These are phyloP conservation scores for Xylota sylvarum DNA, from an alignment of 2,888 invertebrate species.

Conservation along the genomic window DNA sequence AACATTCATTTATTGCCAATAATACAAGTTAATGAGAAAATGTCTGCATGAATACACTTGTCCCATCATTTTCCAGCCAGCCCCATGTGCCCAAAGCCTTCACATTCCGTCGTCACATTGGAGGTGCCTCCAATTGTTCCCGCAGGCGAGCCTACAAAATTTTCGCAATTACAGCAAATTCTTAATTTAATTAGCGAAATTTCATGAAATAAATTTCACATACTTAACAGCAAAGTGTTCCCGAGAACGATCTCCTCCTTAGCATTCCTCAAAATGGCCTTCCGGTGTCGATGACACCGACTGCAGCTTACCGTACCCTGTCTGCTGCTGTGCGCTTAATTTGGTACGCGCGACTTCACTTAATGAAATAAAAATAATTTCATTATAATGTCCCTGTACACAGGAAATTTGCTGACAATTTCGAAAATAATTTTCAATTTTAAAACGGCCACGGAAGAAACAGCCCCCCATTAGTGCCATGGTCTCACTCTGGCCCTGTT, in stretches of 20 bases:
- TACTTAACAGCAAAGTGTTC: conserved; percentile 51
- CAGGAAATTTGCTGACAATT: conserved; percentile 74
- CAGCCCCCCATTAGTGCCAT: conserved; percentile 27
- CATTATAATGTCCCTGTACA: conserved; percentile 37
- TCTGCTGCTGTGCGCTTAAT: conserved; percentile 62
- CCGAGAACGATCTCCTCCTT: conserved; percentile 35
- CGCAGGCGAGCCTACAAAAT: conserved; percentile 27
- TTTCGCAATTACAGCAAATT: conserved; percentile 65
- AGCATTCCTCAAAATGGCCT: conserved; percentile 2
- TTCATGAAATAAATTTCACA: conserved; percentile 68
- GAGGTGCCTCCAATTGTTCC: background rate
- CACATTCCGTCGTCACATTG: conserved; percentile 8
- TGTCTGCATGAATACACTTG: conserved; percentile 42
- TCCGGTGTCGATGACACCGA: conserved; percentile 26
- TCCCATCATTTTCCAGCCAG: conserved; percentile 4
- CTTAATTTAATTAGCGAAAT: conserved; percentile 70
- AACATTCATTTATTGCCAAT: conserved; percentile 24
- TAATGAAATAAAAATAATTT: conserved; percentile 76
- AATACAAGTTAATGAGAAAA: conserved; percentile 67
- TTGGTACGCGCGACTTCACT: conserved; percentile 74
- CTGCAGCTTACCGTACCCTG: background rate
- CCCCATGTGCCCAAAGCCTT: background rate
- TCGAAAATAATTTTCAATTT: conserved; percentile 76
- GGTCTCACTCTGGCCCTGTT: background rate
- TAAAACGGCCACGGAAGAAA: conserved; percentile 54